A percentile compares a stretch with the other conserved stretches of the same genome.
Conservation (phyloP, 2,113 vertebrate genomes). For the Paramormyrops kingsleyae region DNA sequence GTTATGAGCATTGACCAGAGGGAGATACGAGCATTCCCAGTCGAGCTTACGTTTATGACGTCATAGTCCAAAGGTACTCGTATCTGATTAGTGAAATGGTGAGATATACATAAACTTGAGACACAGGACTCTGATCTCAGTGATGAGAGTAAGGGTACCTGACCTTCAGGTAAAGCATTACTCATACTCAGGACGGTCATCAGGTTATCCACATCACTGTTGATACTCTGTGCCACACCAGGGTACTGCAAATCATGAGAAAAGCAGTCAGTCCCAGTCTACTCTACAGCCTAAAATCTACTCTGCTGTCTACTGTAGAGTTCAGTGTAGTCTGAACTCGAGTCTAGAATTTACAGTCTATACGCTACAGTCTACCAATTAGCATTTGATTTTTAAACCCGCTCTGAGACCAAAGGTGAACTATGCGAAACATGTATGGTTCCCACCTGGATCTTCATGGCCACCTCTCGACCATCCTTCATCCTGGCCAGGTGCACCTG, state of each 20-base stretch:
- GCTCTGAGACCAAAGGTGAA: background rate
- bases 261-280: background rate
- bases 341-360: background rate
- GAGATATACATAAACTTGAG: background rate
- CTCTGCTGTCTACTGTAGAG: background rate
- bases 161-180: conserved; percentile 75
- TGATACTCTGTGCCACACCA: conserved; percentile 86
- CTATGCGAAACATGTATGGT: background rate
- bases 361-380: background rate
- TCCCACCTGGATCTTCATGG: conserved; percentile 94
- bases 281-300: background rate
- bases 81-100: background rate
- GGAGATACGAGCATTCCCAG: background rate
- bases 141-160: background rate
- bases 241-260: conserved; percentile 47
- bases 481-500: conserved; percentile 85
- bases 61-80: background rate
- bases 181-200: conserved; percentile 90
- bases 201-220: conserved; percentile 87
- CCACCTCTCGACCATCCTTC: conserved; percentile 83
- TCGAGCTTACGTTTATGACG: background rate
- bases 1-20: background rate
- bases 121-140: background rate
- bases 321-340: background rate
- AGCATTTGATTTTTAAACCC: background rate